These are phyloP conservation scores for Drosophila dives DNA, from an alignment of 2,888 invertebrate genomes.

Conservation along the genomic window DNA sequence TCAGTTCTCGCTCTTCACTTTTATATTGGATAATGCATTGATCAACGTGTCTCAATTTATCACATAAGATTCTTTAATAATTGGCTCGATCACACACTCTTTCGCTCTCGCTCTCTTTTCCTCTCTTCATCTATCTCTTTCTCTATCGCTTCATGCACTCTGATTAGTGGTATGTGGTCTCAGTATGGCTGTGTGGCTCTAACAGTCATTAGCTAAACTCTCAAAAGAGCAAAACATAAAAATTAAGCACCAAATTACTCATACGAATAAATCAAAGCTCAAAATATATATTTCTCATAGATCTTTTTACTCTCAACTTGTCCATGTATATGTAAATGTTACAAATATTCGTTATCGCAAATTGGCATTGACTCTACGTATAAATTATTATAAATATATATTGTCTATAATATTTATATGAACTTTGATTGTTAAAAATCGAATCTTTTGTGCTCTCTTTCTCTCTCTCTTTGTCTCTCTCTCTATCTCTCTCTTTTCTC, in stretches of 20 bases:
- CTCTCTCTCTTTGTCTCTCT: slow-evolving; percentile 38
- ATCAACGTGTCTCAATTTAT: slow-evolving; percentile 28
- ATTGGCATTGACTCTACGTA: slow-evolving; percentile 63
- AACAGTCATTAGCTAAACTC: slow-evolving; percentile 22
- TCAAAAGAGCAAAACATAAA: slow-evolving; percentile 17
- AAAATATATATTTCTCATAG: slow-evolving; percentile 26
- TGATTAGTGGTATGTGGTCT: slow-evolving; percentile 32
- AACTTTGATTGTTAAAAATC: slow-evolving; percentile 43
- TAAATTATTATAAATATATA: slow-evolving; percentile 33
- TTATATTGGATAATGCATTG: slow-evolving; percentile 34
- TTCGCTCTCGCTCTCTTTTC: slow-evolving; percentile 8
- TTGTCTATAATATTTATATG: slow-evolving; percentile 40
- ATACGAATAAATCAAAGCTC: slow-evolving; percentile 13
- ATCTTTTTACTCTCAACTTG: slow-evolving; percentile 47
- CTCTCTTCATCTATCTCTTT: slow-evolving; percentile 5
- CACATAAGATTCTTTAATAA: slow-evolving; percentile 25
- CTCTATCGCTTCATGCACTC: slow-evolving; percentile 26
- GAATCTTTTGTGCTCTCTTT: slow-evolving; percentile 59
- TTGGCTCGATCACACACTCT: slow-evolving; percentile 36
- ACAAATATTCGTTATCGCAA: slow-evolving; percentile 53
- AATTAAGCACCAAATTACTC: slow-evolving; percentile 38
- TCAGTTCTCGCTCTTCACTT: slow-evolving; percentile 26
- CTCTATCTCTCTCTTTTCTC: slow-evolving; percentile 32
- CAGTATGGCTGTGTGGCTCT: slow-evolving; percentile 12
- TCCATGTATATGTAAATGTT: slow-evolving; percentile 67